Base-by-base conservation (phyloP, 2,888 invertebrate species). In the Notodonta dromedarius region DNA sequence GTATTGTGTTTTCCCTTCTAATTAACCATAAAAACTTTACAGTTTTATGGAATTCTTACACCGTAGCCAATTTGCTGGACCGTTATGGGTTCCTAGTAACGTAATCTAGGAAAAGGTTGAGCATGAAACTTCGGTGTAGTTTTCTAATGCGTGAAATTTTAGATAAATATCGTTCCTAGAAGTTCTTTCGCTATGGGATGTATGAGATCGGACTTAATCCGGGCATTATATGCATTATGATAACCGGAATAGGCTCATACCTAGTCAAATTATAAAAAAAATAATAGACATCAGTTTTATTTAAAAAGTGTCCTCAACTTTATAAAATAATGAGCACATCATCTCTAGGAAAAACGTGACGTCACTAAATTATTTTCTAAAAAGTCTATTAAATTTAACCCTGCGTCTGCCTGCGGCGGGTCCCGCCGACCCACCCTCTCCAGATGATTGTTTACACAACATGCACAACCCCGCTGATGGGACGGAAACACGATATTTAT, bases 401-500 rank as follows among this genome's bases (percentile, higher is more conserved):
- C 67, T 65, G 44, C 57, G 58, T 60, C 50, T 50, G 50, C 16
- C 16, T 16, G 55, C 56, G 57, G n/a, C 56, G 66, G 61, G 50
- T 57, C 61, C 39, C 51, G 56, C 57, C 40, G 57, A 35, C 57
- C 8, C 66, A 65, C 74, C 74, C 73, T 71, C 70, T 61, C 57
- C 13, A 65, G 59, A 69, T 65, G 67, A 71, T 71, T 84, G 82
- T 84, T 83, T 85, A 83, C 72, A 63, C 66, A 76, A 72, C 68
- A 73, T 71, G 62, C 55, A 53, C 67, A 70, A 64, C 77, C 79
- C 80, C 73, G 76, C 74, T 54, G 62, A 74, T 60, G 64, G 69
- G 77, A 76, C 76, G 80, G 86, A 83, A 83, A 88, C 74, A 68
- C 72, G 79, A 87, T 84, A 84, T 73, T 73, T 68, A 62, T 66